Percentiles rank a stretch among this genome's conserved stretches.
Conservation (phyloP, 2,797 vertebrate species). For the Ammospiza maritima region DNA sequence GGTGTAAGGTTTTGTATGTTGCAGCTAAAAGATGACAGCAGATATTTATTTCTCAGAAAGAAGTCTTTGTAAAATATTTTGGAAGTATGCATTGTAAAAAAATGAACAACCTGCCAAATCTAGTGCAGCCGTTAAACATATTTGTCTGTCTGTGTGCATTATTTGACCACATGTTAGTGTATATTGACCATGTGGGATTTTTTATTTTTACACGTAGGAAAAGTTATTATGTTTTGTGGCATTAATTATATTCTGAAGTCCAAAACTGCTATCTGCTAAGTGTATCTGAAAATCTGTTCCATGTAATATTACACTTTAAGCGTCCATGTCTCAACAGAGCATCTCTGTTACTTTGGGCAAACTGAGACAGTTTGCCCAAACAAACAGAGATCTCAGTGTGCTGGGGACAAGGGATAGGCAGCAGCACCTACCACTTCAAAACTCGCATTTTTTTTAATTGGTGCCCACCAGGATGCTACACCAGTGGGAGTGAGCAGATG, state of each 20-base stretch:
- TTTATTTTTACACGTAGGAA: not conserved
- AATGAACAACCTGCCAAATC: not conserved
- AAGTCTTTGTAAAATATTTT: not conserved
- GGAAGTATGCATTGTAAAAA: not conserved
- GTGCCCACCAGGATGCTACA: too few species aligned
- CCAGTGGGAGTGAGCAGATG: not conserved
- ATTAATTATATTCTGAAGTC: not conserved
- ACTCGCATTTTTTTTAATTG: too few species aligned
- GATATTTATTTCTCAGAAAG: not conserved
- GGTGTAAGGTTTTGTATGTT: not conserved
- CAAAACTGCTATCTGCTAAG: not conserved
- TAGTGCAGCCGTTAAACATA: not conserved
- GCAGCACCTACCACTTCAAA: too few species aligned
- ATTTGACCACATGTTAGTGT: not conserved
- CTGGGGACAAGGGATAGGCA: too few species aligned
- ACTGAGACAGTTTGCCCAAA: not conserved
- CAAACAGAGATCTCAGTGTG: not conserved
- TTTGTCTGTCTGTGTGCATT: not conserved
- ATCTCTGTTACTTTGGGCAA: too few species aligned
- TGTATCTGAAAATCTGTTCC: not conserved
- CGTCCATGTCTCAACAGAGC: not conserved
- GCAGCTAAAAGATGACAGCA: not conserved
- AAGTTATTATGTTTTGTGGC: not conserved
- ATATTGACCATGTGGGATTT: not conserved
- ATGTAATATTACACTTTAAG: not conserved